phyloP scores from a whole-genome alignment of 1,140 invertebrate species.

The Scaptodrosophila lebanonensis region DNA sequence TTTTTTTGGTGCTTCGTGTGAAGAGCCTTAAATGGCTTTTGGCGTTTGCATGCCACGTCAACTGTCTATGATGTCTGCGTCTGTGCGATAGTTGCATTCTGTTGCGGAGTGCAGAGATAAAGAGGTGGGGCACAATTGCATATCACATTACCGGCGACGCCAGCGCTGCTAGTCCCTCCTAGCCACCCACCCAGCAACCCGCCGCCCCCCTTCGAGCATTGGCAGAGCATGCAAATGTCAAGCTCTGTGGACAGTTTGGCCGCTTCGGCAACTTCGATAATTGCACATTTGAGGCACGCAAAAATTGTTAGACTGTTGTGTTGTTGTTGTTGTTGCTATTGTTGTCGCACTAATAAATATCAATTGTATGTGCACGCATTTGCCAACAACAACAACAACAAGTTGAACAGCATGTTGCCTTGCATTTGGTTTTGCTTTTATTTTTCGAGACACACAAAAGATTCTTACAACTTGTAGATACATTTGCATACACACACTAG shows the following conservation, averaged over 20 bases:
- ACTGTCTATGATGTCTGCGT: conserved; percentile 4
- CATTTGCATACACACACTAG: too few species aligned
- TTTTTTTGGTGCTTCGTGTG: background rate
- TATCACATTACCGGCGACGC: too few species aligned
- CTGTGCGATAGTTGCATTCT: too few species aligned
- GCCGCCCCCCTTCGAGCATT: too few species aligned
- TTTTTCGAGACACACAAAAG: background rate
- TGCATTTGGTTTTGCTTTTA: conserved; percentile 40
- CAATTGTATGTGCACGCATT: conserved; percentile 31
- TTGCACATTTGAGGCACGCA: conserved; percentile 47
- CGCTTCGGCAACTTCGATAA: conserved; percentile 29
- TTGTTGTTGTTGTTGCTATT: background rate
- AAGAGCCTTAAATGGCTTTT: conserved; percentile 38
- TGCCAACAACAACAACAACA: conserved; percentile 1
- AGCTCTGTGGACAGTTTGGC: background rate
- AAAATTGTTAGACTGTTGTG: conserved; percentile 5
- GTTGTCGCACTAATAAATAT: conserved; percentile 49
- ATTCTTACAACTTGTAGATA: conserved; percentile 45
- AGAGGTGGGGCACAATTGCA: too few species aligned
- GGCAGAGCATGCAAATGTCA: too few species aligned
- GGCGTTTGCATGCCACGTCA: conserved; percentile 34
- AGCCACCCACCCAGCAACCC: too few species aligned
- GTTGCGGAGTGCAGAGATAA: background rate
- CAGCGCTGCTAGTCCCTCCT: too few species aligned
- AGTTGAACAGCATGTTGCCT: conserved; percentile 25